Conservation (phyloP, 2,113 vertebrate genomes). For the Nycticebus coucang region DNA sequence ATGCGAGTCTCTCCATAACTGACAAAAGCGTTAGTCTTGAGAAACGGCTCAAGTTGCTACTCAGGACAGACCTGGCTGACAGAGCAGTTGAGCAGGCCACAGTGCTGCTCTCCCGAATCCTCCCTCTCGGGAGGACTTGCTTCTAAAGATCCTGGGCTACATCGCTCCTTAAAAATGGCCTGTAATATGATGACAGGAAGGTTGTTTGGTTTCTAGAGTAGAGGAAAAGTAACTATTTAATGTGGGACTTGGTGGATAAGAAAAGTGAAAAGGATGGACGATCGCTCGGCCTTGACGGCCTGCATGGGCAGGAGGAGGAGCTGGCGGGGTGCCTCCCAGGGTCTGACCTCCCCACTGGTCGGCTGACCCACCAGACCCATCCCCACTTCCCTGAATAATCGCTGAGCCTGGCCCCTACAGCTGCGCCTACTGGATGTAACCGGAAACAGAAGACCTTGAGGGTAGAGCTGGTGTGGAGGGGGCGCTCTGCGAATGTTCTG, state of each 20-base stretch:
- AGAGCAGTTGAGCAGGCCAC: fast-evolving
- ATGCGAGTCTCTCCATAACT: fast-evolving
- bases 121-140: neutral
- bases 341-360: neutral
- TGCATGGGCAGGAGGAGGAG: fast-evolving
- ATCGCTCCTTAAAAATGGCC: neutral
- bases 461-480: neutral
- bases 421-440: neutral
- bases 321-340: fast-evolving
- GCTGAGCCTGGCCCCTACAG: neutral
- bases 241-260: neutral
- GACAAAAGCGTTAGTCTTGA: neutral
- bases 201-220: neutral
- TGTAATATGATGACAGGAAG: neutral
- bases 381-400: neutral
- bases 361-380: too few relatives aligned
- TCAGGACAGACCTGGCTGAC: neutral
- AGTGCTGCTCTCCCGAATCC: neutral
- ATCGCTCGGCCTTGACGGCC: neutral
- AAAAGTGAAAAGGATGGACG: neutral
- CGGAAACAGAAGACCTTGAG: neutral
- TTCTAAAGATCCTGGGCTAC: neutral
- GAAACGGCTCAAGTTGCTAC: neutral
- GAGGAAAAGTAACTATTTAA: neutral
- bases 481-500: neutral